Conservation (phyloP, 2,113 vertebrate genomes). For the Notarius lentiginosus region DNA sequence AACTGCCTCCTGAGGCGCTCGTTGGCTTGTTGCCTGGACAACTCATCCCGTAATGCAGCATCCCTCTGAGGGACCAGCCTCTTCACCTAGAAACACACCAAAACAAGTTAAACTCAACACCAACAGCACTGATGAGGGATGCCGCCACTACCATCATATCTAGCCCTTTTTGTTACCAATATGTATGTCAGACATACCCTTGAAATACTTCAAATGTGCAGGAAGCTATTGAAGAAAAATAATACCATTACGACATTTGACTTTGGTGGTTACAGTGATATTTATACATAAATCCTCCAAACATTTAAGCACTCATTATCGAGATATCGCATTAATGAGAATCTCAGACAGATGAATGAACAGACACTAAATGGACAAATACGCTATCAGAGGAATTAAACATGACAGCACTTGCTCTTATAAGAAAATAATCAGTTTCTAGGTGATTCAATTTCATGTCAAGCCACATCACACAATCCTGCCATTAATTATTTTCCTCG, state of each 20-base stretch:
- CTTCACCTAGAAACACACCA: conserved; percentile 73
- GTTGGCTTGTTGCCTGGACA: conserved; percentile 80
- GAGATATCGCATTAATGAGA: neutral
- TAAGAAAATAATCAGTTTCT: no score
- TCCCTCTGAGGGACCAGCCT: conserved; percentile 82
- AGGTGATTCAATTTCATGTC: no score
- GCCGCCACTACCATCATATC: no score
- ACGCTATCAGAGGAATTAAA: no score
- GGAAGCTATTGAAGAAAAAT: neutral
- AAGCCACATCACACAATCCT: no score
- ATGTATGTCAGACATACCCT: no score
- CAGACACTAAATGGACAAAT: no score
- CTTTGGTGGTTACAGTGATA: neutral
- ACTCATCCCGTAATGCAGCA: conserved; percentile 82
- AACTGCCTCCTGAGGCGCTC: conserved; percentile 84
- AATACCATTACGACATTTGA: neutral
- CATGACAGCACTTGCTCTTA: no score
- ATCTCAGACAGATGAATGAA: neutral
- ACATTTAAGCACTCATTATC: neutral
- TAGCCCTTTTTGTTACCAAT: no score
- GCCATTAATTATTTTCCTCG: neutral
- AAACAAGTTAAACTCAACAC: neutral
- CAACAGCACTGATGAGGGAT: no score
- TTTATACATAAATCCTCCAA: neutral
- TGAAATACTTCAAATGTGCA: no score